Percentiles rank a stretch among this genome's conserved stretches.
Evolutionary conservation across 2,888 invertebrate species (phyloP).

Genomic region (Oligia latruncula): DNA sequence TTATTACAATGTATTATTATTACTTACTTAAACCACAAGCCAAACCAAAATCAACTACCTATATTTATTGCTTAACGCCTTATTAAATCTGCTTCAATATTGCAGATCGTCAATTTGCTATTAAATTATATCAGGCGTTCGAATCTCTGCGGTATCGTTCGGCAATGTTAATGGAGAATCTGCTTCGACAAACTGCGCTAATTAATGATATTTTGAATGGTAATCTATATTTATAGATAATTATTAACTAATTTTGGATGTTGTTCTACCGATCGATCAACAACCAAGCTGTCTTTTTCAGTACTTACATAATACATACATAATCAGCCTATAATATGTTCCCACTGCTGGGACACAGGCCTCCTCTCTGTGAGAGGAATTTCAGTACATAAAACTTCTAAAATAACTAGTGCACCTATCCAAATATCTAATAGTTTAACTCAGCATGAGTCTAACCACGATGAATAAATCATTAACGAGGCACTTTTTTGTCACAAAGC

Average conservation of each 20-base stretch:
- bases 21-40: neutral
- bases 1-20: neutral
- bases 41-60: conserved; percentile 3
- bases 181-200: conserved; percentile 38
- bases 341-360: too few species aligned
- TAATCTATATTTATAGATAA: conserved; percentile 30
- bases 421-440: neutral
- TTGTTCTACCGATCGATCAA: neutral
- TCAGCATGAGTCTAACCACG: neutral
- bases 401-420: neutral
- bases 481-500: neutral
- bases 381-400: neutral
- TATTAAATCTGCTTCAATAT: conserved; percentile 32
- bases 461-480: neutral
- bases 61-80: conserved; percentile 43
- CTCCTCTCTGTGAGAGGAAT: too few species aligned
- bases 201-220: conserved; percentile 48
- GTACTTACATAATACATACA: too few species aligned
- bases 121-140: conserved; percentile 60
- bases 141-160: conserved; percentile 44
- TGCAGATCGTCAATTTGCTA: conserved; percentile 51
- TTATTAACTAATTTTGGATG: neutral
- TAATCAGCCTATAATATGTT: too few species aligned
- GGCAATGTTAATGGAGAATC: conserved; percentile 20
- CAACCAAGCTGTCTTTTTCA: too few species aligned